Conservation (phyloP, 2,888 invertebrate species). For the Lasioglossum oenotherae region DNA sequence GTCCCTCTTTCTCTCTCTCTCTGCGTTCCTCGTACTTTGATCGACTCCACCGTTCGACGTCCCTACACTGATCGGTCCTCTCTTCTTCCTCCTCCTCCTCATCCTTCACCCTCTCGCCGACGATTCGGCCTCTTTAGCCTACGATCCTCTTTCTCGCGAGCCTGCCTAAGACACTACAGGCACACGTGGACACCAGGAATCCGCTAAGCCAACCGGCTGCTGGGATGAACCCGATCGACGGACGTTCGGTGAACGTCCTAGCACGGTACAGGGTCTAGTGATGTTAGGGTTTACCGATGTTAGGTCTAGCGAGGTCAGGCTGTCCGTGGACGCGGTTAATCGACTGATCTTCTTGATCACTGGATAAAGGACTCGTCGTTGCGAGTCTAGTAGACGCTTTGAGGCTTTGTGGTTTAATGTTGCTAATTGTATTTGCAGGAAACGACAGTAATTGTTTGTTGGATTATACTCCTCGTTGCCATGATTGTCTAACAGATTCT, state of each 20-base stretch:
- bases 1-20: constrained; percentile 10
- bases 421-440: no score
- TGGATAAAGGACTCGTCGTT: neutral
- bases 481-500: no score
- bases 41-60: constrained; percentile 14
- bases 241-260: constrained; percentile 31
- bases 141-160: constrained; percentile 35
- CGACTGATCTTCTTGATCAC: neutral
- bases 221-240: constrained; percentile 62
- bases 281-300: neutral
- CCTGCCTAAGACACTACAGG: constrained; percentile 5
- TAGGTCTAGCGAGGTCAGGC: neutral
- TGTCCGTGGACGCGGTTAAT: neutral
- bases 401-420: neutral
- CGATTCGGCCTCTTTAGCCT: neutral
- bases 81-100: neutral
- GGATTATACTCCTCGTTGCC: neutral
- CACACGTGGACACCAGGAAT: constrained; percentile 53
- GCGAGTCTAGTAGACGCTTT: neutral
- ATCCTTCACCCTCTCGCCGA: neutral
- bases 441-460: neutral
- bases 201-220: constrained; percentile 48
- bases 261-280: neutral
- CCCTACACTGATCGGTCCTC: neutral
- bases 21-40: constrained; percentile 18